Base-by-base conservation (phyloP, 1,140 invertebrate species). In the Solenopsis fugax region DNA sequence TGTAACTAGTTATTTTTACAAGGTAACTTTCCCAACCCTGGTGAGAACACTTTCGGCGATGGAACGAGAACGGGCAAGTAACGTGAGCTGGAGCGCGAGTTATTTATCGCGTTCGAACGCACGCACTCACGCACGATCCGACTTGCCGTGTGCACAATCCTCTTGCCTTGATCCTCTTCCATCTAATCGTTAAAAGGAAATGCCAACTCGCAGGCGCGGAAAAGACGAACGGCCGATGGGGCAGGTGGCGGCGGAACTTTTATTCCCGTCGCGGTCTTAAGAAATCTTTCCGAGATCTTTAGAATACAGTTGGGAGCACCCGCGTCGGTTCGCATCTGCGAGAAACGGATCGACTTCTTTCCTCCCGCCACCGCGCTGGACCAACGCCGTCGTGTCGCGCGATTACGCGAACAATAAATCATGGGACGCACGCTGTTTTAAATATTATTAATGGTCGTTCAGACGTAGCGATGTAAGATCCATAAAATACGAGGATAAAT, bases 241-340 rank as follows among this genome's bases (percentile, higher is more conserved):
- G 56, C 81, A 85, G 72, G 29, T 77, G 81, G 56, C 72, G 13
- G 72, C n/a, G 34, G 9, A 65, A 77, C 56, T 85, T 85, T 85
- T 50, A 77, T 85, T 77, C 56, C 56, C 29, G 81, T 73, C 56
- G 69, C 45, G 60, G 37, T 77, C 67, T 72, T 58, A 58, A 72
- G 67, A 72, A 82, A 82, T 82, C 67, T 72, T 82, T 34, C 52
- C 52, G 78, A 48, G 67, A 82, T 82, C 78, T 72, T 82, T 72
- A 72, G 65, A 72, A 72, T 82, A 72, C 78, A 72, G 65, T 72
- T 65, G 78, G 65, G 67, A 56, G 67, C 78, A 82, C 18, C 52
- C 78, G 67, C n/a, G 67, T n/a, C 52, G 37, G 67, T 58, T 72
- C 37, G 65, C 78, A 82, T 82, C 52, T 72, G 78, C 65, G 37